Percentiles rank a stretch among this genome's conserved stretches.
Conservation (phyloP, 2,888 invertebrate species). For the Thera britannica region DNA sequence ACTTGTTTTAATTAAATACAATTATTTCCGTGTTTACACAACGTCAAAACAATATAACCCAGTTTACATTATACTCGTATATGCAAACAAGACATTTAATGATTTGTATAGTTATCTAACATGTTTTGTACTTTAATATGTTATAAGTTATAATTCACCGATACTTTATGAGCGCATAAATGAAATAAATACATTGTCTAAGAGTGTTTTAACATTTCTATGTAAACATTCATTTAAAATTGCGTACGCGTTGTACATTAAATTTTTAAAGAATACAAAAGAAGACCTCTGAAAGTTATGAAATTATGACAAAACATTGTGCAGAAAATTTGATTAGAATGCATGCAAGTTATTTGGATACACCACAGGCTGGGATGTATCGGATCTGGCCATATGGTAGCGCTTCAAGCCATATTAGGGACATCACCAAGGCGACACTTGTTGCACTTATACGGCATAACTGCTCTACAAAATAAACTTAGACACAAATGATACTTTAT, state of each 20-base stretch:
- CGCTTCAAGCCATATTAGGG: conserved; percentile 78
- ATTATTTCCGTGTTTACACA: conserved; percentile 47
- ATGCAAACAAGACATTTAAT: conserved; percentile 54
- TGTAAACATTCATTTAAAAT: too few relatives aligned
- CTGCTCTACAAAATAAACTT: conserved; percentile 73
- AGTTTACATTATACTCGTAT: conserved; percentile 36
- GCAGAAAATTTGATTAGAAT: conserved; percentile 47
- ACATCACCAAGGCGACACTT: conserved; percentile 81
- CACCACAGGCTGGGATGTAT: conserved; percentile 69
- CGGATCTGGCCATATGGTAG: conserved; percentile 79
- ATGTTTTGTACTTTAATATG: neutral
- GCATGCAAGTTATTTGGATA: conserved; percentile 55
- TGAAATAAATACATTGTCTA: conserved; percentile 1
- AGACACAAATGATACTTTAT: conserved; percentile 64
- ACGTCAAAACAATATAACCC: conserved; percentile 55
- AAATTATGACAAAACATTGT: conserved; percentile 31
- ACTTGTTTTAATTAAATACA: conserved; percentile 20
- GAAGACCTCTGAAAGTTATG: neutral
- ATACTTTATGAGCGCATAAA: conserved; percentile 17
- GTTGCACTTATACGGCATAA: conserved; percentile 83
- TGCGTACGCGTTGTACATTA: too few relatives aligned
- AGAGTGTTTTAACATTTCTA: neutral
- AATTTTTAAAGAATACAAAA: neutral
- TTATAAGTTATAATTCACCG: neutral
- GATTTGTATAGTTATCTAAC: conserved; percentile 44